Conservation (phyloP, 2,797 vertebrate species). For the Philypnodon macrostomus region DNA sequence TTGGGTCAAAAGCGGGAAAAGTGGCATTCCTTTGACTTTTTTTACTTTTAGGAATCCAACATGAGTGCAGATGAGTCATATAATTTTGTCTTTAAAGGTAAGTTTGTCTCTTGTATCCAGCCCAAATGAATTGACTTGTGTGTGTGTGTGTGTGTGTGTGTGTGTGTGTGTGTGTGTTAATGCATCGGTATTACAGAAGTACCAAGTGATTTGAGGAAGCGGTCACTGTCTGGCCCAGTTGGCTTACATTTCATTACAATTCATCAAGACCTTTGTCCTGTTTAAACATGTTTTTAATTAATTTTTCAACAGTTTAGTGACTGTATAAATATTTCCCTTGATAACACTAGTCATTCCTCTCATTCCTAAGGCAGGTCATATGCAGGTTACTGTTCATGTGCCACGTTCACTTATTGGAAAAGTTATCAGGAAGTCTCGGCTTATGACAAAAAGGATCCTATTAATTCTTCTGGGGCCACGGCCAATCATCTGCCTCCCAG, state of each 20-base stretch:
- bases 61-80: slow-evolving; percentile 78
- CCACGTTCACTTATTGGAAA: too few species aligned
- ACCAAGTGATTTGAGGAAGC: slow-evolving; percentile 46
- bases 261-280: too few species aligned
- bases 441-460: background rate
- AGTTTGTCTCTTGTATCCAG: too few species aligned
- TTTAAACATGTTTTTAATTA: background rate
- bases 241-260: too few species aligned
- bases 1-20: slow-evolving; percentile 23
- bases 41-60: slow-evolving; percentile 23
- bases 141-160: too few species aligned
- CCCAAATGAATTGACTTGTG: too few species aligned
- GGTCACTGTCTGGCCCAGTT: slow-evolving; percentile 6
- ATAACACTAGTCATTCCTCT: slow-evolving; percentile 31
- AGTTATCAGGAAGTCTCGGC: background rate
- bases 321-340: too few species aligned
- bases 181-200: background rate
- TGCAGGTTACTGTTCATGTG: slow-evolving; percentile 18
- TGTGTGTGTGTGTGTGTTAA: background rate
- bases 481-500: too few species aligned
- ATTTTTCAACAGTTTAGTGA: too few species aligned
- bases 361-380: slow-evolving; percentile 35
- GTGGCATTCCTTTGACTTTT: slow-evolving; percentile 32
- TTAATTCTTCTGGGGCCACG: too few species aligned
- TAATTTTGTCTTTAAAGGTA: slow-evolving; percentile 85